phyloP scores from a whole-genome alignment of 2,797 vertebrate genomes.

The Masticophis lateralis region DNA sequence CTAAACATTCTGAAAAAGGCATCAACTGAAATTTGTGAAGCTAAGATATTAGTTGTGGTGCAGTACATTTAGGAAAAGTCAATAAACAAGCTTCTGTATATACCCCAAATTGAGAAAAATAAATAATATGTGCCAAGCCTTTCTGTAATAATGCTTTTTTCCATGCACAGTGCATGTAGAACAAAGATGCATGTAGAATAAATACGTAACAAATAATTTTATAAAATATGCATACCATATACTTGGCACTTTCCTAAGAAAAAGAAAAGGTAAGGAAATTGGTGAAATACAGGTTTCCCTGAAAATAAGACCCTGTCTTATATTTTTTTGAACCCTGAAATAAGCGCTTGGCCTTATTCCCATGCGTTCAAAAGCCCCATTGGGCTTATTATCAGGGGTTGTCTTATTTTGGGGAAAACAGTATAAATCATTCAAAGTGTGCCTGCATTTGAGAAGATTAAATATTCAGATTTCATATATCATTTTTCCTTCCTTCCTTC shows the following conservation, averaged over 20 bases:
- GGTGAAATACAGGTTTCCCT: neutral
- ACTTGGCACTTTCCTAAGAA: neutral
- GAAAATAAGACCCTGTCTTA: too few relatives aligned
- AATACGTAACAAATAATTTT: neutral
- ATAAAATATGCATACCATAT: neutral
- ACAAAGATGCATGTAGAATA: neutral
- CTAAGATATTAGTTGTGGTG: neutral
- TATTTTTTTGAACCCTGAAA: too few relatives aligned
- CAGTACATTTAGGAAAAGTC: neutral
- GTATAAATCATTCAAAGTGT: neutral
- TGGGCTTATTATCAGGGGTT: too few relatives aligned
- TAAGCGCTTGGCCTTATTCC: too few relatives aligned
- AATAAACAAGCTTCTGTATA: neutral
- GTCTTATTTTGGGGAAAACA: too few relatives aligned
- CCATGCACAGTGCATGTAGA: neutral
- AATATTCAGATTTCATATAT: neutral
- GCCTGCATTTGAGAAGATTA: neutral
- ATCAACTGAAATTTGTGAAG: neutral
- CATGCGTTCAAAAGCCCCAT: too few relatives aligned
- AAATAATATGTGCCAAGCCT: conserved; percentile 12
- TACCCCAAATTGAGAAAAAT: neutral
- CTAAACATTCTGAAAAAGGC: neutral
- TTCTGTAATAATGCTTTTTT: neutral
- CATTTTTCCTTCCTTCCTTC: neutral
- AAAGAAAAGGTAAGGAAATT: neutral